Base-by-base conservation (phyloP, 2,113 vertebrate genomes). In the Centropus unirufus region DNA sequence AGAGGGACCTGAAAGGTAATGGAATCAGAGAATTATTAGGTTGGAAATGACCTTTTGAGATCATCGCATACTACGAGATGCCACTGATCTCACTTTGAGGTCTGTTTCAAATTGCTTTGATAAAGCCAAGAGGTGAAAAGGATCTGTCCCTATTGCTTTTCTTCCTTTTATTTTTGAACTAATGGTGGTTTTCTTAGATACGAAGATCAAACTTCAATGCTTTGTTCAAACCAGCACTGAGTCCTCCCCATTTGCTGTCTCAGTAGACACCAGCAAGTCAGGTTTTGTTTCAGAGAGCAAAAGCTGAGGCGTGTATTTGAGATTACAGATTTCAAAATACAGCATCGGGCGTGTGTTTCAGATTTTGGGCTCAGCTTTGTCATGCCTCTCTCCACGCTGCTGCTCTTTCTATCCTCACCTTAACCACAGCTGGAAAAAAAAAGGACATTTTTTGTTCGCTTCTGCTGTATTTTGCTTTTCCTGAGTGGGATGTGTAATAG, bases 221-320 rank as follows among this genome's bases (percentile, higher is more conserved):
- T 26, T 36, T 36, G 39, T 8, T 73, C 66, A 46, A 34, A 67
- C 32, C 40, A 12, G 16, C 4, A 6, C 3, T 19, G 1, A 5
- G 2, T 12, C 51, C 54, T 23, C 34, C 52, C 19, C 22, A 2
- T 24, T 79, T 68, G 40, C 54, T 24, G 0, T 26, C 49, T 19
- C 39, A 27, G 6, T 19, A 18, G 36, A 20, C 0, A 0, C 39
- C 77, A 44, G 19, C 2, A 2, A 59, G n/a, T 36, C 58, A 26
- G 9, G 9, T 16, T 49, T 52, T 34, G 11, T 42, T 46, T 88
- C 8, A 1, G 52, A 55, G 39, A 27, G 44, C 62, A 47, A 40
- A n/a, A 70, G 49, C 46, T 39, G 64, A 26, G 36, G 36, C 36
- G 36, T 36, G 36, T 36, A 36, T 36, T 36, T 36, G 36, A 36